Percentiles rank a stretch among this genome's conserved stretches.
These are phyloP conservation scores for Corythucha ciliata DNA, from an alignment of 2,888 invertebrate species.

Conservation along the genomic window DNA sequence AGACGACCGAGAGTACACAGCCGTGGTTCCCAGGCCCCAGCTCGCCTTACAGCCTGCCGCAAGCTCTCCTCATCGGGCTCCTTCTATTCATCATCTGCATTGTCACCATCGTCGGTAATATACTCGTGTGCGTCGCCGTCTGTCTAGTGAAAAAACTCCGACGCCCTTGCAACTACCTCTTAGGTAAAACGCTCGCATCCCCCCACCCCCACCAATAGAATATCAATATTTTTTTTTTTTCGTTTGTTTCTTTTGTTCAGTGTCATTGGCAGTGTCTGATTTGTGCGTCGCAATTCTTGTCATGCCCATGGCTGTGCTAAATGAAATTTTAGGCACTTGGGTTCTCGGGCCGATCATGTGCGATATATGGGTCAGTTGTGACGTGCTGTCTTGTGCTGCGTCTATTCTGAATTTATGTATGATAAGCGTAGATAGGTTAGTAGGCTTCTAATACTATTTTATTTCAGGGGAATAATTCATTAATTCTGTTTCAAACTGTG, in stretches of 20 bases:
- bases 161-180: conserved; percentile 79
- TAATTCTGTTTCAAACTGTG: neutral
- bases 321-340: conserved; percentile 89
- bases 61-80: conserved; percentile 56
- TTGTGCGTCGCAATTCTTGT: conserved; percentile 90
- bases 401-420: conserved; percentile 96
- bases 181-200: too few species aligned
- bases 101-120: conserved; percentile 58
- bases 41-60: conserved; percentile 42
- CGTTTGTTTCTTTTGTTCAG: too few species aligned
- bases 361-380: conserved; percentile 94
- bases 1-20: conserved; percentile 37
- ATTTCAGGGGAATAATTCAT: neutral
- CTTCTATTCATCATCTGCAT: conserved; percentile 48
- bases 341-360: conserved; percentile 85
- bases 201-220: too few species aligned
- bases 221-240: too few species aligned
- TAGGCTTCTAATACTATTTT: conserved; percentile 29
- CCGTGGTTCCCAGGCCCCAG: conserved; percentile 42
- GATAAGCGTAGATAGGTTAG: conserved; percentile 77
- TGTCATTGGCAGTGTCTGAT: conserved; percentile 92
- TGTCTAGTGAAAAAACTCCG: conserved; percentile 85
- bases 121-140: conserved; percentile 90
- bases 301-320: conserved; percentile 94
- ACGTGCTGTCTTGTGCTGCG: conserved; percentile 96